Percentiles rank a stretch among this genome's conserved stretches.
Conservation (phyloP, 37 sponge, comb jelly and placozoan genomes). For the Cliona cf. orientalis region DNA sequence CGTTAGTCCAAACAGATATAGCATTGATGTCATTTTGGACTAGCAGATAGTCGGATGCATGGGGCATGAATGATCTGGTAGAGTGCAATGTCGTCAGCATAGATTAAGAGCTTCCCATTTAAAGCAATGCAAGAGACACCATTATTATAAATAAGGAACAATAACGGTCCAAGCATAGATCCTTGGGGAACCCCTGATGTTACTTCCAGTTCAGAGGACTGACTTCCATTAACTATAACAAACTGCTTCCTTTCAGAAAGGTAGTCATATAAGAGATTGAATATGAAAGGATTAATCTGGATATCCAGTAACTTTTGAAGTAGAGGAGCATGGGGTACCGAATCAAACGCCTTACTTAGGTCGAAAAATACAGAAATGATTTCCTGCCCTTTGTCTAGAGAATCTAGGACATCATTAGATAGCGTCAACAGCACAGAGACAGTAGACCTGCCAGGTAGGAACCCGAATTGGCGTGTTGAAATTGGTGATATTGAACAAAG, state of each 20-base stretch:
- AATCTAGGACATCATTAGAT: neutral
- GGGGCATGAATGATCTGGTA: neutral
- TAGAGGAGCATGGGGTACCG: slow-evolving; percentile 1
- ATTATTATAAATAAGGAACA: slow-evolving; percentile 30
- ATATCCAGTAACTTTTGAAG: neutral
- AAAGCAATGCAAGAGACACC: neutral
- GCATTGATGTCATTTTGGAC: slow-evolving; percentile 2
- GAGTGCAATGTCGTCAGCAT: slow-evolving; percentile 41
- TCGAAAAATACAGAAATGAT: slow-evolving; percentile 3
- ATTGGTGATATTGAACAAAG: neutral
- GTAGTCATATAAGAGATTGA: neutral
- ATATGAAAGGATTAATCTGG: neutral
- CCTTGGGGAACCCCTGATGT: slow-evolving; percentile 36
- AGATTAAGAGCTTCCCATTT: neutral
- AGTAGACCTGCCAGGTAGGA: neutral
- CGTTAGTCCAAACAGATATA: neutral
- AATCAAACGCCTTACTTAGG: slow-evolving; percentile 31
- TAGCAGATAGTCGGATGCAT: neutral
- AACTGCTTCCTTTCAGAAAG: slow-evolving; percentile 6
- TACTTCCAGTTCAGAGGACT: neutral
- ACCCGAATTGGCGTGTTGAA: slow-evolving; percentile 6
- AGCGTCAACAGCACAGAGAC: neutral
- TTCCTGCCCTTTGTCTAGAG: neutral
- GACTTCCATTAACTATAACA: slow-evolving; percentile 2
- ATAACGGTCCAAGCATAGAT: slow-evolving; percentile 22